Evolutionary conservation across 1,140 invertebrate species (phyloP).

Genomic region (Argopecten irradians): DNA sequence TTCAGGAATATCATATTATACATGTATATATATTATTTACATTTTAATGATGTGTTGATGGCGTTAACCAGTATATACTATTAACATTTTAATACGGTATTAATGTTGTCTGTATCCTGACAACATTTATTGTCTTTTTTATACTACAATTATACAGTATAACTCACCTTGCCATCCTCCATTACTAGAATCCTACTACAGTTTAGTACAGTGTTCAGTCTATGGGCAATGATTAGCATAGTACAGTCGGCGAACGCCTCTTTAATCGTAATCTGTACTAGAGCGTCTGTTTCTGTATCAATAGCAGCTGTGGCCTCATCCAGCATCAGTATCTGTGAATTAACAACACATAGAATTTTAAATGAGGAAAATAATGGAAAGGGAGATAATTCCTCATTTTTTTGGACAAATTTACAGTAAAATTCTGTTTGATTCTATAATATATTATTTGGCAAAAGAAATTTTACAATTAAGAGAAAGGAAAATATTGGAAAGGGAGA

Average conservation of each 20-base stretch:
- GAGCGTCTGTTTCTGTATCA: conserved; percentile 80
- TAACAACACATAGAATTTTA: too few relatives aligned
- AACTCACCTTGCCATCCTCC: conserved; percentile 82
- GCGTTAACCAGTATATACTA: neutral
- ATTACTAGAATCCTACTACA: conserved; percentile 79
- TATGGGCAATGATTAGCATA: conserved; percentile 80
- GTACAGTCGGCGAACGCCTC: conserved; percentile 79
- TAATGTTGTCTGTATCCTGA: too few relatives aligned
- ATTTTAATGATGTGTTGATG: neutral
- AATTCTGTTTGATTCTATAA: too few relatives aligned
- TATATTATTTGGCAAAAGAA: too few relatives aligned
- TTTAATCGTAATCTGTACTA: conserved; percentile 75
- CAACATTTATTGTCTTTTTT: too few relatives aligned
- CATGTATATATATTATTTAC: neutral
- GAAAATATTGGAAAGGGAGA: too few relatives aligned
- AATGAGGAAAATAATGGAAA: too few relatives aligned
- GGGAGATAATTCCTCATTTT: too few relatives aligned
- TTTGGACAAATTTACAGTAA: too few relatives aligned
- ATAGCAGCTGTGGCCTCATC: conserved; percentile 94
- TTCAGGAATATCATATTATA: too few relatives aligned
- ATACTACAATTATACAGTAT: too few relatives aligned
- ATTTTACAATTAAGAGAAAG: too few relatives aligned
- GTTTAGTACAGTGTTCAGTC: conserved; percentile 77
- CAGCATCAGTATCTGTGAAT: conserved; percentile 84
- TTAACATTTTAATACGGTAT: neutral